Percentiles rank a stretch among this genome's conserved stretches.
Evolutionary conservation across 2,888 invertebrate genomes (phyloP).

Genomic region (Willowsia nigromaculata): DNA sequence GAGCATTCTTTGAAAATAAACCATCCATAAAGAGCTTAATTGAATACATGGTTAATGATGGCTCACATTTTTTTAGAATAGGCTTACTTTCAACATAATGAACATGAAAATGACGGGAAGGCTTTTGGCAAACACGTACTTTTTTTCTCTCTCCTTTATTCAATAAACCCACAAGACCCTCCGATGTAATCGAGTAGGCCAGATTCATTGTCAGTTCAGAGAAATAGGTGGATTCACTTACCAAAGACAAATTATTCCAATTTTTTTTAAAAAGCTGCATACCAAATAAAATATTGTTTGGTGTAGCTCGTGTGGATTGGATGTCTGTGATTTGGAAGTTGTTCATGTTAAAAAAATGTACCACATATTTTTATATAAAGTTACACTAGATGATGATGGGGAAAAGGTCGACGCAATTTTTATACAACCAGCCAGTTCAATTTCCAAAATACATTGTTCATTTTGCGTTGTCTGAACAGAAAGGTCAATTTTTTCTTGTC

Average conservation of each 20-base stretch:
- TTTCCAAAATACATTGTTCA: too few relatives aligned
- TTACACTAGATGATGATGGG: neutral
- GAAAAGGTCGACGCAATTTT: too few relatives aligned
- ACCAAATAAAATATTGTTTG: neutral
- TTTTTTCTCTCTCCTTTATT: neutral
- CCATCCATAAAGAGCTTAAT: constrained; percentile 71
- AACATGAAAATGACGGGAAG: constrained; percentile 48
- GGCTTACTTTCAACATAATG: constrained; percentile 50
- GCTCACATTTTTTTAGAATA: constrained; percentile 62
- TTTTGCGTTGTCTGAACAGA: too few relatives aligned
- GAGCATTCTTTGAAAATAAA: constrained; percentile 60
- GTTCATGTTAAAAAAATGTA: neutral
- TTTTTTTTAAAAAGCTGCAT: constrained; percentile 22
- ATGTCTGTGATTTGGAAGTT: neutral
- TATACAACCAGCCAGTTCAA: too few relatives aligned
- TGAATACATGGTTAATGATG: constrained; percentile 68
- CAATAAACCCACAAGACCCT: neutral
- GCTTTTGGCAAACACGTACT: constrained; percentile 67
- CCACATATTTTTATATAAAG: neutral
- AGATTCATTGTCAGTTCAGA: constrained; percentile 31
- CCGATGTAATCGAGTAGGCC: neutral
- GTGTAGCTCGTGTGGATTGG: neutral
- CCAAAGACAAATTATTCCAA: constrained; percentile 34
- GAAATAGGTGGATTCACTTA: constrained; percentile 35
- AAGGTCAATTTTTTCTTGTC: too few relatives aligned